These are phyloP conservation scores for Chelonoidis abingdonii DNA, from an alignment of 2,113 vertebrate genomes.

Conservation along the genomic window DNA sequence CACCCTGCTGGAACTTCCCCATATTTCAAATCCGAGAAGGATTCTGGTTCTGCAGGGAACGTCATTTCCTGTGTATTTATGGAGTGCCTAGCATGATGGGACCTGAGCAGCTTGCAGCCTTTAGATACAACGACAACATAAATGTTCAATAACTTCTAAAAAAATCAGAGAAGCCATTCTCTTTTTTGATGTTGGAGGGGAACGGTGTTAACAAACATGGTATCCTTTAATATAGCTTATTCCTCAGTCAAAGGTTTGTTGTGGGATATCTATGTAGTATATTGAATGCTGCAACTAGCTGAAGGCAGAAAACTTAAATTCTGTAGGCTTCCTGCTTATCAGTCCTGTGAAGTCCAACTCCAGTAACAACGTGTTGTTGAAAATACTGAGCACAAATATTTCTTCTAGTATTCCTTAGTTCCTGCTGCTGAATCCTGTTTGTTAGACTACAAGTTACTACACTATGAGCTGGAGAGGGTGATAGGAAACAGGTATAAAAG, in stretches of 20 bases:
- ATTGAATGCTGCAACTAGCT: background rate
- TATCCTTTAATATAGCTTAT: background rate
- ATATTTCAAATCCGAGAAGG: background rate
- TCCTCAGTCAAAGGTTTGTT: background rate
- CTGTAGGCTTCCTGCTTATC: background rate
- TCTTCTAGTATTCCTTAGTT: background rate
- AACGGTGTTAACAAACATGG: background rate
- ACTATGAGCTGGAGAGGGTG: background rate
- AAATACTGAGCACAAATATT: background rate
- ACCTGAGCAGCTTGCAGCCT: background rate
- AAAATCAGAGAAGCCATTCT: background rate
- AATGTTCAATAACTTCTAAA: background rate
- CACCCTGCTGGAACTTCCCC: background rate
- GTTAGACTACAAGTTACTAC: background rate
- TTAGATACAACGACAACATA: background rate
- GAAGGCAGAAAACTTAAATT: accelerated
- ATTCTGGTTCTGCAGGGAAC: background rate
- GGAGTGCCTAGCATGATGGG: background rate
- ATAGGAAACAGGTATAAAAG: background rate
- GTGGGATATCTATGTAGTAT: background rate
- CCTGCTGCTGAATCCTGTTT: background rate
- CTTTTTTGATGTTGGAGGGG: background rate
- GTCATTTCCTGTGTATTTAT: background rate
- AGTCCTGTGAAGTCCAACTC: accelerated
- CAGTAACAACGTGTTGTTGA: background rate